Percentiles rank a stretch among this genome's conserved stretches.
These are phyloP conservation scores for Suncus etruscus DNA, from an alignment of 2,113 vertebrate species.

Conservation along the genomic window DNA sequence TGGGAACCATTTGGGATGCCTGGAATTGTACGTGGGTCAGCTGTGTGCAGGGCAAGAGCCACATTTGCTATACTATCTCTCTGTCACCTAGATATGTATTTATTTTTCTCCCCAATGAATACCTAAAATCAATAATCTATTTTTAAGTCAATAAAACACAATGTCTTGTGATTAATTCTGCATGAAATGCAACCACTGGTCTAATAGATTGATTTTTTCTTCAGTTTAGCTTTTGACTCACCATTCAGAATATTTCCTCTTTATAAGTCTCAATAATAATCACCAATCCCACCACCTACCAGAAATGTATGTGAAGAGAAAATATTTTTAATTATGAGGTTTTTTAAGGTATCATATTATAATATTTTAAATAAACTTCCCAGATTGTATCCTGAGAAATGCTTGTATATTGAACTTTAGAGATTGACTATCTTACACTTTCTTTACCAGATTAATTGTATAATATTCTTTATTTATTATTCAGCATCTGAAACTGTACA, in stretches of 20 bases:
- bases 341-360: neutral
- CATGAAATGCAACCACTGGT: neutral
- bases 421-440: neutral
- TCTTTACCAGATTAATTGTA: neutral
- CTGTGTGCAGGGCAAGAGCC: too few relatives aligned
- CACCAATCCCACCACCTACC: neutral
- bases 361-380: neutral
- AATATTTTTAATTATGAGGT: neutral
- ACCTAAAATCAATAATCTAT: conserved; percentile 48
- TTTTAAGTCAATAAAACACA: neutral
- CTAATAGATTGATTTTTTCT: neutral
- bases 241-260: neutral
- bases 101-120: conserved; percentile 34
- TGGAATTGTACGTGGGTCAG: too few relatives aligned
- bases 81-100: too few relatives aligned
- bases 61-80: too few relatives aligned
- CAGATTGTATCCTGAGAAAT: neutral
- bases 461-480: neutral
- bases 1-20: too few relatives aligned
- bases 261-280: neutral
- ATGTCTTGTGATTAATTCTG: neutral
- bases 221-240: neutral
- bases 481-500: neutral
- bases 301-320: conserved; percentile 36
- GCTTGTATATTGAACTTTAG: neutral